Percentiles rank a stretch among this genome's conserved stretches.
phyloP scores from a whole-genome alignment of 2,113 vertebrate species.

The Abramis brama region DNA sequence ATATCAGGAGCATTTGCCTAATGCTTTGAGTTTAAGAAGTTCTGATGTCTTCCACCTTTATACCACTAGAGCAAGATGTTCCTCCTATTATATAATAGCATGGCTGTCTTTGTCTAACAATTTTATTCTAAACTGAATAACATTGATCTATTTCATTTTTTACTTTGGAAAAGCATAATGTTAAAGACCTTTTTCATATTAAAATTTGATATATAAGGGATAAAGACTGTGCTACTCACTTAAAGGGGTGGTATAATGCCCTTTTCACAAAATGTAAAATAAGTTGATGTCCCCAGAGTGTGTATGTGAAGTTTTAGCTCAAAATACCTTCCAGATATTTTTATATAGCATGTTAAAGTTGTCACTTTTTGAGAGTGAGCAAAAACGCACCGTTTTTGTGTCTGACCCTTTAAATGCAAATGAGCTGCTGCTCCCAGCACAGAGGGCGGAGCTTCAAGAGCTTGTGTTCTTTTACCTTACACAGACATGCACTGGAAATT shows the following conservation, averaged over 20 bases:
- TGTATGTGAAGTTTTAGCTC: no score
- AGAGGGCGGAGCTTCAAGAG: no score
- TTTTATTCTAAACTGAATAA: background rate
- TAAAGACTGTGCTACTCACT: background rate
- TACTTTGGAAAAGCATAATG: background rate
- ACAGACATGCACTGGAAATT: no score
- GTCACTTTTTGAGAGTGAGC: no score
- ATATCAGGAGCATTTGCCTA: background rate
- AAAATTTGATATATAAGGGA: background rate
- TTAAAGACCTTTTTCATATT: background rate
- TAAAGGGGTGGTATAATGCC: background rate
- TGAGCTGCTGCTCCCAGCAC: no score
- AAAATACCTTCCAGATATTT: no score
- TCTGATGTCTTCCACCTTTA: constrained; percentile 63
- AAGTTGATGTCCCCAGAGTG: no score
- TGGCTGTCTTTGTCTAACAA: constrained; percentile 71
- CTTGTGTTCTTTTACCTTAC: no score
- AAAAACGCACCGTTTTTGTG: no score
- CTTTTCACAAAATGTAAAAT: no score
- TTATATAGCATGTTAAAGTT: no score
- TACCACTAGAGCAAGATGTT: constrained; percentile 72
- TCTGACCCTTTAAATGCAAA: no score
- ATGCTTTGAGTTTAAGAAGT: constrained; percentile 5
- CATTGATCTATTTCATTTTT: background rate
- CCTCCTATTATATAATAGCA: constrained; percentile 51